A percentile compares a stretch with the other conserved stretches of the same genome.
Evolutionary conservation across 2,888 invertebrate species (phyloP).

Genomic region (Dryococelus australis): DNA sequence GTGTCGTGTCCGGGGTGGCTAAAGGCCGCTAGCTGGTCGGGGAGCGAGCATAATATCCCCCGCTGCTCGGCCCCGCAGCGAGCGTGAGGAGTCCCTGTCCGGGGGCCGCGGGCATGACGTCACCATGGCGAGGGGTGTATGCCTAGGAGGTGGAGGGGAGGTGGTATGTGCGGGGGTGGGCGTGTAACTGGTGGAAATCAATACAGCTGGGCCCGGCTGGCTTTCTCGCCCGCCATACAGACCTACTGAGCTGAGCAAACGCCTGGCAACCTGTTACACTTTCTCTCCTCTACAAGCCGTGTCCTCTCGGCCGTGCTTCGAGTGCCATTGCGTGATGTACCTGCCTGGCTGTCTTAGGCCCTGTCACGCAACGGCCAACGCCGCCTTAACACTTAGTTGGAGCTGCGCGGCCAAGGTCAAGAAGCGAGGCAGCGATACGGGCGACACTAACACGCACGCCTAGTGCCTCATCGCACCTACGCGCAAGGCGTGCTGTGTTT

Average conservation of each 20-base stretch:
- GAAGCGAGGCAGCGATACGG: no score
- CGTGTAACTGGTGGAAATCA: not conserved
- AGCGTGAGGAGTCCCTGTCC: not conserved
- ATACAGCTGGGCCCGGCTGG: not conserved
- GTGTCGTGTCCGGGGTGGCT: no score
- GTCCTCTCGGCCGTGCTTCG: not conserved
- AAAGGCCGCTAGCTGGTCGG: not conserved
- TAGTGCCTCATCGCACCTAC: no score
- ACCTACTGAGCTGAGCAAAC: not conserved
- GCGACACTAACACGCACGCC: no score
- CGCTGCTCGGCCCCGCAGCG: not conserved
- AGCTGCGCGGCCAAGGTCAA: no score
- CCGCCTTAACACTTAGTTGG: no score
- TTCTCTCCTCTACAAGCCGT: not conserved
- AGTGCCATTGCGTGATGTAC: not conserved
- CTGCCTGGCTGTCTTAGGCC: not conserved
- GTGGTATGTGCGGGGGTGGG: not conserved
- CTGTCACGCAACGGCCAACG: no score
- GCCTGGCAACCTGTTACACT: conserved; percentile 1
- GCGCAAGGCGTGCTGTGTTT: no score
- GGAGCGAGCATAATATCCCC: conserved; percentile 2
- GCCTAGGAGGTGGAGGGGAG: no score
- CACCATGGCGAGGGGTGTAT: not conserved
- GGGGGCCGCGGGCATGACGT: not conserved
- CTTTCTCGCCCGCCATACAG: not conserved